phyloP scores from a whole-genome alignment of 2,888 invertebrate genomes.

The Mantis religiosa region DNA sequence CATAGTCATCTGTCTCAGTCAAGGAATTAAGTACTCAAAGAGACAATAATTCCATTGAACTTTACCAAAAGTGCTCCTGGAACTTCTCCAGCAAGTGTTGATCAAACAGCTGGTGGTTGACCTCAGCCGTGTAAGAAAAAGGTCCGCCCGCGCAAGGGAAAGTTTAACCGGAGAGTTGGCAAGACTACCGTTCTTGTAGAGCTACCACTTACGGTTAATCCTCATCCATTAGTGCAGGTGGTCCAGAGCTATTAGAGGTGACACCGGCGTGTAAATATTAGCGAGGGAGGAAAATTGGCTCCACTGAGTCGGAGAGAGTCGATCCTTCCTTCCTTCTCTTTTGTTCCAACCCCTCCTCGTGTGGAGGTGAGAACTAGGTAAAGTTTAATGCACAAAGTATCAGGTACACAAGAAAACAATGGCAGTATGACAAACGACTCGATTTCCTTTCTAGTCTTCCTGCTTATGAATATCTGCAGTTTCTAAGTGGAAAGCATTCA shows the following conservation, averaged over 20 bases:
- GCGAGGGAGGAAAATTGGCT: not conserved
- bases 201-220: not conserved
- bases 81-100: too few species aligned
- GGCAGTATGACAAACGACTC: not conserved
- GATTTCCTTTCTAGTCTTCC: not conserved
- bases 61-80: too few species aligned
- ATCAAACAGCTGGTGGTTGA: too few species aligned
- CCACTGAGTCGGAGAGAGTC: not conserved
- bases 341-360: not conserved
- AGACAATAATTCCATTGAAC: too few species aligned
- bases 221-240: not conserved
- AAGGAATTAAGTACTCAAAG: too few species aligned
- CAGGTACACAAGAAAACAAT: not conserved
- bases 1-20: too few species aligned
- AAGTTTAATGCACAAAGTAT: not conserved
- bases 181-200: not conserved
- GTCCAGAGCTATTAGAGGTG: not conserved
- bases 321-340: not conserved
- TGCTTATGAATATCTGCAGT: not conserved
- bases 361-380: not conserved
- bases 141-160: not conserved
- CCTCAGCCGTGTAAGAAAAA: not conserved
- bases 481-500: not conserved
- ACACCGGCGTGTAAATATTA: not conserved
- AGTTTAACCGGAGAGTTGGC: not conserved